Conservation (phyloP, 2,113 vertebrate species). For the Melanostigma gelatinosum region DNA sequence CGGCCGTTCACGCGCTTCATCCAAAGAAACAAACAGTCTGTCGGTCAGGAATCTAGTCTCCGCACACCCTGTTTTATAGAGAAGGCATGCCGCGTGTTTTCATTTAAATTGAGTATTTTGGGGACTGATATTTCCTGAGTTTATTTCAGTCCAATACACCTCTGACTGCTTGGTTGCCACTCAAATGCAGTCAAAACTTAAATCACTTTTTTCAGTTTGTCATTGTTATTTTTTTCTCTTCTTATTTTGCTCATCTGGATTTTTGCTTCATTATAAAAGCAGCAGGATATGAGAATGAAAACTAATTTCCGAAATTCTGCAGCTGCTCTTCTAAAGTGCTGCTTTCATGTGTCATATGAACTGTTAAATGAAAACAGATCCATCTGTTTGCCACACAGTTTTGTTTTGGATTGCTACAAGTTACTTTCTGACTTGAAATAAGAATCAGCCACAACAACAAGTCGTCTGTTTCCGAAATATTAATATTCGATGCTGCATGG, state of each 20-base stretch:
- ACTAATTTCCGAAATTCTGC: background rate
- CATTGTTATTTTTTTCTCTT: background rate
- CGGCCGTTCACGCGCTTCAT: background rate
- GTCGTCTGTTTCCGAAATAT: slow-evolving; percentile 85
- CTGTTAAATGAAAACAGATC: slow-evolving; percentile 4
- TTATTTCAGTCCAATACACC: background rate
- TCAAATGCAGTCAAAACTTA: background rate
- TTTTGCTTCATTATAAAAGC: background rate
- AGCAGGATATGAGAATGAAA: background rate
- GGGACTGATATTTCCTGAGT: background rate
- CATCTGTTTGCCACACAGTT: background rate
- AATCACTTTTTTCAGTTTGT: background rate
- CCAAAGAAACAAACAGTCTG: background rate
- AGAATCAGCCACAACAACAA: slow-evolving; percentile 81
- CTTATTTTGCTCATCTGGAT: background rate
- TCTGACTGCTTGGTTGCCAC: background rate
- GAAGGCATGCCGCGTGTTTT: background rate
- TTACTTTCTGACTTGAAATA: slow-evolving; percentile 44
- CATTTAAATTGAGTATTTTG: background rate
- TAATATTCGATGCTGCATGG: slow-evolving; percentile 87
- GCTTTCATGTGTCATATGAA: background rate
- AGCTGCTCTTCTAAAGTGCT: background rate
- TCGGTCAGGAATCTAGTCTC: background rate
- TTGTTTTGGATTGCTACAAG: slow-evolving; percentile 23
- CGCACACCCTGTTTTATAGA: too few species aligned